phyloP scores from a whole-genome alignment of 1,140 invertebrate species.

The Anoplolepis gracilipes region DNA sequence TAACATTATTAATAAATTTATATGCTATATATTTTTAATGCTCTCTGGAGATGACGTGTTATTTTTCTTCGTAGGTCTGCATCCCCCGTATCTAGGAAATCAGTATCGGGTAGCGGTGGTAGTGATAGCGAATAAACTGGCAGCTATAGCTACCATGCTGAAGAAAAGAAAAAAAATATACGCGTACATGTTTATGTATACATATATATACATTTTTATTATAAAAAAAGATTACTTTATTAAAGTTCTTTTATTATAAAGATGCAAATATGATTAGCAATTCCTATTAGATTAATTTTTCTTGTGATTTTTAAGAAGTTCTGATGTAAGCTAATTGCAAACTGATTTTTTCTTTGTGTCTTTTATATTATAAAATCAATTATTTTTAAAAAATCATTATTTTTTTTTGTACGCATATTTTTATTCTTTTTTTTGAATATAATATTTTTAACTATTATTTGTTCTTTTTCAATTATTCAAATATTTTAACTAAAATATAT shows the following conservation, averaged over 20 bases:
- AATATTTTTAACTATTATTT: background rate
- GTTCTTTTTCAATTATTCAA: background rate
- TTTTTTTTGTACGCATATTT: background rate
- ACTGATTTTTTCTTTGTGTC: background rate
- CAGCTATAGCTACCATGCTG: background rate
- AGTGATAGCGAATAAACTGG: conserved; percentile 73
- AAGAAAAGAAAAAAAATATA: background rate
- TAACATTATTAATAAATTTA: background rate
- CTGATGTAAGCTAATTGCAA: background rate
- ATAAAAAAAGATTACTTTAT: background rate
- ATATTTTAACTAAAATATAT: background rate
- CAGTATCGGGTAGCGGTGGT: conserved; percentile 79
- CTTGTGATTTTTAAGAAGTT: background rate
- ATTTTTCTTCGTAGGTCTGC: conserved; percentile 76
- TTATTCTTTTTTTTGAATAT: background rate
- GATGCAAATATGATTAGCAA: background rate
- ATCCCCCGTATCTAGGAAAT: conserved; percentile 83
- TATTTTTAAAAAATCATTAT: background rate
- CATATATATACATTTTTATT: conserved; percentile 9
- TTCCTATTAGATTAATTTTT: background rate
- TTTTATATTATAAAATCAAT: no score
- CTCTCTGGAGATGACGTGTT: background rate
- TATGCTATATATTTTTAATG: background rate
- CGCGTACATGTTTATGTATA: background rate
- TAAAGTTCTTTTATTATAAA: conserved; percentile 6